These are phyloP conservation scores for Hesperophylax magnus DNA, from an alignment of 1,140 invertebrate genomes.

Conservation along the genomic window DNA sequence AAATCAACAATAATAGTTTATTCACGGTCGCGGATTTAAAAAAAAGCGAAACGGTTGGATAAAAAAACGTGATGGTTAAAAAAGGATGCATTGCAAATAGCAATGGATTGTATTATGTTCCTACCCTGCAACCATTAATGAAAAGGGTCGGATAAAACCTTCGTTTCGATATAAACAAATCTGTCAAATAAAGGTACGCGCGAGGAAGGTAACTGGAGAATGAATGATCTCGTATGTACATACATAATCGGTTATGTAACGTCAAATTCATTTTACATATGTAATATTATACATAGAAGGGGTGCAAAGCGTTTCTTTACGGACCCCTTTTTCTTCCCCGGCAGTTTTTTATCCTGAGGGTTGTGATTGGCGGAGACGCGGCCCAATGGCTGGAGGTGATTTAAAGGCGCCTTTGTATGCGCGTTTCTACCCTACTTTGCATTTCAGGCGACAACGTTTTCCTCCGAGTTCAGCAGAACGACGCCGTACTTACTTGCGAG, in stretches of 20 bases:
- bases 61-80: constrained; percentile 45
- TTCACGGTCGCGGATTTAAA: constrained; percentile 30
- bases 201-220: constrained; percentile 37
- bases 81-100: constrained; percentile 53
- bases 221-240: constrained; percentile 43
- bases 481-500: too few relatives aligned
- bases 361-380: constrained; percentile 49
- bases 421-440: constrained; percentile 58
- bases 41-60: constrained; percentile 40
- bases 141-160: constrained; percentile 38
- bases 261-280: constrained; percentile 43
- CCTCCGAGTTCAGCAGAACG: not conserved
- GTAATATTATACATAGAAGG: constrained; percentile 47
- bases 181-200: constrained; percentile 40
- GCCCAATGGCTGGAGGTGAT: constrained; percentile 48
- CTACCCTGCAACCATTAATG: constrained; percentile 34
- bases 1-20: constrained; percentile 40
- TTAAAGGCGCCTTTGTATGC: constrained; percentile 56
- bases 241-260: constrained; percentile 25
- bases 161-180: constrained; percentile 49
- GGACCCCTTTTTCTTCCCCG: constrained; percentile 54
- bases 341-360: constrained; percentile 46
- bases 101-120: constrained; percentile 36
- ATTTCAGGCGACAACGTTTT: constrained; percentile 56
- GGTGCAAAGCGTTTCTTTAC: constrained; percentile 50